Conservation (phyloP, 2,888 invertebrate species). For the Gastracanthus pulcherrimus region DNA sequence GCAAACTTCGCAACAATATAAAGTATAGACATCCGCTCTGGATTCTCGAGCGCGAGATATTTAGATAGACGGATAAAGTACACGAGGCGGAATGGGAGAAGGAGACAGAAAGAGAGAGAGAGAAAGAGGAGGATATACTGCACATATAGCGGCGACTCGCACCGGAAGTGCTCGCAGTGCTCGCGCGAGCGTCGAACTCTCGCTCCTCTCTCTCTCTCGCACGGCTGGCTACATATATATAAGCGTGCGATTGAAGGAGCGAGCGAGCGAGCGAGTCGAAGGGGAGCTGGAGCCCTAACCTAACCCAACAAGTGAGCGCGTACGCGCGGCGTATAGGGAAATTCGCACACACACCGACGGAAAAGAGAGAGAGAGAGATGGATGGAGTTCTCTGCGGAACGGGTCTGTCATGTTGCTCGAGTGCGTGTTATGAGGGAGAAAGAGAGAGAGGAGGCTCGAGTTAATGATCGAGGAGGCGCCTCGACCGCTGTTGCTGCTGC, state of each 20-base stretch:
- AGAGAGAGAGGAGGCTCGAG: not conserved
- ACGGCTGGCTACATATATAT: constrained; percentile 10
- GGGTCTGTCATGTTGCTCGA: too few species aligned
- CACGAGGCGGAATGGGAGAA: constrained; percentile 7
- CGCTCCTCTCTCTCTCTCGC: constrained; percentile 15
- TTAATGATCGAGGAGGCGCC: constrained; percentile 37
- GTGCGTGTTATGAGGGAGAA: not conserved
- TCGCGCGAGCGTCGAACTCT: constrained; percentile 70
- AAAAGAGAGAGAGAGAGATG: not conserved
- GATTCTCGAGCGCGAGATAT: constrained; percentile 60
- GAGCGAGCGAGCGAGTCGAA: constrained; percentile 30
- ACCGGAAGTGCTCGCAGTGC: constrained; percentile 72
- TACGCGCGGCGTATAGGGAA: not conserved
- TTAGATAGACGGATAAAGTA: constrained; percentile 53
- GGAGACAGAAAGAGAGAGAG: not conserved
- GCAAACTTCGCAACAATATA: constrained; percentile 19
- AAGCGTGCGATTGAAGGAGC: constrained; percentile 48
- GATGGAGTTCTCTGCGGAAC: too few species aligned
- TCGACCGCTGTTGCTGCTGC: not conserved
- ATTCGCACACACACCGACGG: not conserved
- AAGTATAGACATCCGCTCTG: constrained; percentile 65
- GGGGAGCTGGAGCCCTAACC: constrained; percentile 54
- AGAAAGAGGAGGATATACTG: not conserved
- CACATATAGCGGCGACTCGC: constrained; percentile 34
- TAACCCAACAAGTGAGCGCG: constrained; percentile 48